Conservation (phyloP, 2,888 invertebrate genomes). For the Xestia ashworthii region DNA sequence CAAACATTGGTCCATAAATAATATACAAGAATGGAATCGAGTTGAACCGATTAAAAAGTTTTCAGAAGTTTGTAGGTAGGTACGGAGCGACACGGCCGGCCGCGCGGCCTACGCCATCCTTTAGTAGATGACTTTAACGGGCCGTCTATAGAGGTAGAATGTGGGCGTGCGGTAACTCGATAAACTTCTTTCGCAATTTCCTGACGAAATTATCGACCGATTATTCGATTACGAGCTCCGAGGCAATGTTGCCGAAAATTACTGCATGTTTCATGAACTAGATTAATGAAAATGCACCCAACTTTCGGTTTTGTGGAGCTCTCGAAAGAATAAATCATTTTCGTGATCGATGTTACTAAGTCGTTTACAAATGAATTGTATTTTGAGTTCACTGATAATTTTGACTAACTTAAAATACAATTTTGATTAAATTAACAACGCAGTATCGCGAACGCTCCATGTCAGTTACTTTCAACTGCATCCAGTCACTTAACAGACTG, state of each 20-base stretch:
- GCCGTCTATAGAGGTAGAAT: conserved; percentile 27
- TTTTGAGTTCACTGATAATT: neutral
- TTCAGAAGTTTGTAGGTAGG: conserved; percentile 28
- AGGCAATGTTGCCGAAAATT: neutral
- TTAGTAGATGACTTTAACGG: conserved; percentile 32
- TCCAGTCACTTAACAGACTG: neutral
- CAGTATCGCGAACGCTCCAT: neutral
- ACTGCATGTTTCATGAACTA: conserved; percentile 7
- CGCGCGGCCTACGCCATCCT: conserved; percentile 1
- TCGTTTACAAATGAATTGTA: neutral
- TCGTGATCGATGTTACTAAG: conserved; percentile 2
- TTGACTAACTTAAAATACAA: neutral
- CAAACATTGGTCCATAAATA: conserved; percentile 44
- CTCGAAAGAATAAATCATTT: neutral
- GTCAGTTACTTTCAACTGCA: neutral
- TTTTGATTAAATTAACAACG: neutral
- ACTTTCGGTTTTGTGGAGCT: neutral
- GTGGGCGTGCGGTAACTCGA: conserved; percentile 41
- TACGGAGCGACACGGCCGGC: neutral
- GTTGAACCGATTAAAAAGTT: conserved; percentile 38
- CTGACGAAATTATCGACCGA: conserved; percentile 35
- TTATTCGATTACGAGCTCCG: conserved; percentile 35
- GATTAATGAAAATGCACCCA: neutral
- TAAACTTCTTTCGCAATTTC: conserved; percentile 59
- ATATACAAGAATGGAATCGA: conserved; percentile 24